Conservation (phyloP, 2,888 invertebrate genomes). For the Agrochola lychnidis region DNA sequence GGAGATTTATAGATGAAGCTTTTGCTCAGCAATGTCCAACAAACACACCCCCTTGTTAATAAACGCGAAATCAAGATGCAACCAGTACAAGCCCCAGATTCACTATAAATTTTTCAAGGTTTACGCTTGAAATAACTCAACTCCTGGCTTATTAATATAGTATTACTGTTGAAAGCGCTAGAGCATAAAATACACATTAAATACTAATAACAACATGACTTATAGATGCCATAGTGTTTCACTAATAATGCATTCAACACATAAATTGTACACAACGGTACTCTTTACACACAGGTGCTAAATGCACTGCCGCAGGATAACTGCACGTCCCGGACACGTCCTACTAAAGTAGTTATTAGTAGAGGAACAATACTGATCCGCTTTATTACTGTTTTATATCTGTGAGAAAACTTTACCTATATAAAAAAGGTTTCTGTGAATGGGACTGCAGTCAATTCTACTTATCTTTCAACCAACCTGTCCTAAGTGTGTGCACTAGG, state of each 20-base stretch:
- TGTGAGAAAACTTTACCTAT: background rate
- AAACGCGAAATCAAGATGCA: too few relatives aligned
- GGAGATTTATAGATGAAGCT: constrained; percentile 1
- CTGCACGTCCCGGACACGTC: constrained; percentile 17
- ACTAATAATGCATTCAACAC: constrained; percentile 45
- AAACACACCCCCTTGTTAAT: too few relatives aligned
- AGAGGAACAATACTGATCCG: background rate
- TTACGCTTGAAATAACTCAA: too few relatives aligned
- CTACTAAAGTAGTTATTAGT: constrained; percentile 18
- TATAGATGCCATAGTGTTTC: constrained; percentile 38
- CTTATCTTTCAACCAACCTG: constrained; percentile 35
- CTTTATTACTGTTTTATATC: background rate
- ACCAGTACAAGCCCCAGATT: too few relatives aligned
- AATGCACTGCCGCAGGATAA: constrained; percentile 24
- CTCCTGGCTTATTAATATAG: background rate
- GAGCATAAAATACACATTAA: background rate
- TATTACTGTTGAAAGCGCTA: constrained; percentile 11
- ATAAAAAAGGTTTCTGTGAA: constrained; percentile 11
- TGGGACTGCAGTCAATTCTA: background rate
- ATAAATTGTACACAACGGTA: constrained; percentile 53
- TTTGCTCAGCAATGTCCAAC: background rate
- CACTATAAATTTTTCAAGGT: too few relatives aligned
- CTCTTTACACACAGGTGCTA: constrained; percentile 42
- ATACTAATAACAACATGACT: constrained; percentile 39
- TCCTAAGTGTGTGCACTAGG: constrained; percentile 46